Evolutionary conservation across 2,113 vertebrate genomes (phyloP).

Genomic region (Psephotus haematonotus): DNA sequence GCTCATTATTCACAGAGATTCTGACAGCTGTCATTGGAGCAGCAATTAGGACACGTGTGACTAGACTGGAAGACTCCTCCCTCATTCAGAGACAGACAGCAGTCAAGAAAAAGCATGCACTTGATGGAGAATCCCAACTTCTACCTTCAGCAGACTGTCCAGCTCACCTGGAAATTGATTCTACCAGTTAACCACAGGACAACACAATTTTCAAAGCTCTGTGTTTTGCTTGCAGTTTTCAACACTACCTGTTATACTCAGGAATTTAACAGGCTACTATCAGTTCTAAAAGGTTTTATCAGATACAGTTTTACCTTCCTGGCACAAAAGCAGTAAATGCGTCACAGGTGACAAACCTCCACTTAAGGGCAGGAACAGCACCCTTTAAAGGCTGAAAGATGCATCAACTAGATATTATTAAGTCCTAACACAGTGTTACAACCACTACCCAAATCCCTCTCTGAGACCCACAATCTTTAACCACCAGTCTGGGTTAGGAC

Average conservation of each 20-base stretch:
- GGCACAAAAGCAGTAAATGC: background rate
- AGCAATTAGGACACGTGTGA: fast-evolving
- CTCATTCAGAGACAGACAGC: background rate
- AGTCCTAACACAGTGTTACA: background rate
- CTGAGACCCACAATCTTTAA: background rate
- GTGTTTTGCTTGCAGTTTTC: fast-evolving
- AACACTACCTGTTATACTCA: too few species aligned
- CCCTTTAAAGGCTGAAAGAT: background rate
- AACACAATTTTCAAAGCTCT: background rate
- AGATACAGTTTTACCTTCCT: background rate
- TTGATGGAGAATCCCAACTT: background rate
- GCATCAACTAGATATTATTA: fast-evolving
- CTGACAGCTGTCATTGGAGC: background rate
- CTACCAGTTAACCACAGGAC: background rate
- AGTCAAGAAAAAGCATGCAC: background rate
- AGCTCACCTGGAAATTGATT: background rate
- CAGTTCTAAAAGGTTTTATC: background rate
- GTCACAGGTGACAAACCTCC: background rate
- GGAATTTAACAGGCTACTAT: background rate
- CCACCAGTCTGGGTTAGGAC: fast-evolving
- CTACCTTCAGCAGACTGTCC: background rate
- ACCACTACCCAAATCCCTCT: background rate
- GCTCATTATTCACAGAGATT: background rate
- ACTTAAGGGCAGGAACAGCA: background rate
- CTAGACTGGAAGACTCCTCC: background rate